phyloP scores from a whole-genome alignment of 2,888 invertebrate genomes.

The Camptogramma bilineatum region DNA sequence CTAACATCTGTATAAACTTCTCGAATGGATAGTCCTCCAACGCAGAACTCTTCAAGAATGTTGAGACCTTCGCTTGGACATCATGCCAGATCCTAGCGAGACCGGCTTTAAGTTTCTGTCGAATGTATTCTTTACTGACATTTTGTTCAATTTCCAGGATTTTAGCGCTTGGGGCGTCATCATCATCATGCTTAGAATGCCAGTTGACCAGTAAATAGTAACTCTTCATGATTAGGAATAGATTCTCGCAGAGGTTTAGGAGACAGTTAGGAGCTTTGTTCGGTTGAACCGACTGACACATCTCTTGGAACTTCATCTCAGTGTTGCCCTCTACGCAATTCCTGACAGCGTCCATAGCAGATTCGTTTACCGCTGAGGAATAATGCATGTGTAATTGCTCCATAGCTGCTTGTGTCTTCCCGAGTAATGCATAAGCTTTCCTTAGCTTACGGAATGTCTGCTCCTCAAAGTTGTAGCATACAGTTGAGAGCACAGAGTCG shows the following conservation, averaged over 20 bases:
- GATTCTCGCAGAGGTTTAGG: constrained; percentile 93
- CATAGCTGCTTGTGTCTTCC: constrained; percentile 96
- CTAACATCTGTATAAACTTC: constrained; percentile 96
- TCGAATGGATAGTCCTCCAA: constrained; percentile 96
- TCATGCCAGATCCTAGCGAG: constrained; percentile 96
- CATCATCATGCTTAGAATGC: constrained; percentile 87
- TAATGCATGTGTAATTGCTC: constrained; percentile 98
- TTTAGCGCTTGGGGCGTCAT: constrained; percentile 57
- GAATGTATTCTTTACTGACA: constrained; percentile 91
- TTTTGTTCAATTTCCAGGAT: constrained; percentile 86
- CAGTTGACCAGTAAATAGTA: constrained; percentile 91
- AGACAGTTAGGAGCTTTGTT: constrained; percentile 87
- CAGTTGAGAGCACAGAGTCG: constrained; percentile 93
- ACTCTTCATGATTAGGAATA: constrained; percentile 92
- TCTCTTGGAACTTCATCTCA: constrained; percentile 89
- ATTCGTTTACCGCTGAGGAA: constrained; percentile 95
- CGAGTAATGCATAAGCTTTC: constrained; percentile 94
- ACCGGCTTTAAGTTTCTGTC: constrained; percentile 95
- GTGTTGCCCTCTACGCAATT: constrained; percentile 70
- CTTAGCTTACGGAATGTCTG: constrained; percentile 93
- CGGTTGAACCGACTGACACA: constrained; percentile 87
- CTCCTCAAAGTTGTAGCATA: constrained; percentile 90
- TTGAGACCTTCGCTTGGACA: constrained; percentile 95
- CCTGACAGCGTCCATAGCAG: constrained; percentile 87
- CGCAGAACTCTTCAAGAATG: constrained; percentile 91